Evolutionary conservation across 2,888 invertebrate genomes (phyloP).

Genomic region (Acanthosepion pharaonis): DNA sequence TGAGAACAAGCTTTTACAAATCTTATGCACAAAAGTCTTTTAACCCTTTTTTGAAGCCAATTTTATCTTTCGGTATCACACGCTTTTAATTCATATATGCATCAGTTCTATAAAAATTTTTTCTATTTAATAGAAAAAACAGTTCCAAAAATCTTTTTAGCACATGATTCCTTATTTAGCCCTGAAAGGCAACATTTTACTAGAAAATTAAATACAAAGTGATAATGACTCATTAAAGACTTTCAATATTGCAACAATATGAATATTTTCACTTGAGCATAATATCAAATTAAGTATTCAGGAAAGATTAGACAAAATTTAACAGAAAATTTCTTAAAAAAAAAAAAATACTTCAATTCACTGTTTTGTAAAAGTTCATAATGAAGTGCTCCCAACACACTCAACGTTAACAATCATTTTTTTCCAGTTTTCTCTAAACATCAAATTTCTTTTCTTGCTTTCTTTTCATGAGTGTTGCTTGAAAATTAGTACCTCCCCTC

Average conservation of each 20-base stretch:
- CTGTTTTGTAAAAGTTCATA: not conserved
- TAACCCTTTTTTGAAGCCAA: no score
- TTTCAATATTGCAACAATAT: not conserved
- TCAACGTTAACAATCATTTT: not conserved
- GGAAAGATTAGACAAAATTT: not conserved
- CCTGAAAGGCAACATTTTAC: not conserved
- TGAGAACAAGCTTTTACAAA: no score
- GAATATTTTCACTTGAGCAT: not conserved
- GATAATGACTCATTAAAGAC: not conserved
- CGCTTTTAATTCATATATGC: no score
- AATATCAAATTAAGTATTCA: not conserved
- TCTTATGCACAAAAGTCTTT: no score
- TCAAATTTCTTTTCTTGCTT: not conserved
- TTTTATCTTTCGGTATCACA: no score
- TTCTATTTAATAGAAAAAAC: no score
- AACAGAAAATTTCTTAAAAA: not conserved
- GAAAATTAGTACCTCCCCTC: no score
- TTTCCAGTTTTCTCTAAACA: not conserved
- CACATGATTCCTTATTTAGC: not conserved
- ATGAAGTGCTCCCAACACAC: not conserved
- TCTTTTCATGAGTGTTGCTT: not conserved
- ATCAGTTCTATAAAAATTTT: no score
- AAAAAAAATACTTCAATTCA: not conserved
- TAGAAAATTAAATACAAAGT: not conserved
- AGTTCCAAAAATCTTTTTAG: no score